Conservation (phyloP, 1,140 invertebrate species). For the Cydia splendana region DNA sequence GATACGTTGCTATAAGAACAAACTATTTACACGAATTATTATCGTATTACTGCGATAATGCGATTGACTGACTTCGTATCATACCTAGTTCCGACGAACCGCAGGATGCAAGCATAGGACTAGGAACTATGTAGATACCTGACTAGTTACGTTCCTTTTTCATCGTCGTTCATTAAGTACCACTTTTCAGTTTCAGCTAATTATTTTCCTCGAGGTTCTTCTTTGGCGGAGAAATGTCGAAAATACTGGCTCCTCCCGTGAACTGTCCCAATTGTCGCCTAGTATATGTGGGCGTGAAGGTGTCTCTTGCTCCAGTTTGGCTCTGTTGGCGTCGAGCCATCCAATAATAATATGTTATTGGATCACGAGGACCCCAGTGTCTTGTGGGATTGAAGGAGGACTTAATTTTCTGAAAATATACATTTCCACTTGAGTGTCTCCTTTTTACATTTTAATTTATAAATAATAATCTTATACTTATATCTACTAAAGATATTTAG, state of each 20-base stretch:
- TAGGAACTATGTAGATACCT: background rate
- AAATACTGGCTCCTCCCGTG: conserved; percentile 46
- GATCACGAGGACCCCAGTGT: conserved; percentile 83
- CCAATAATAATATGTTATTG: conserved; percentile 82
- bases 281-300: conserved; percentile 40
- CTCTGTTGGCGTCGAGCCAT: conserved; percentile 72
- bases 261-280: conserved; percentile 57
- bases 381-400: conserved; percentile 80
- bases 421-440: background rate
- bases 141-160: background rate
- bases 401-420: conserved; percentile 79
- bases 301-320: conserved; percentile 52
- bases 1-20: background rate
- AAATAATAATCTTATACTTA: no score
- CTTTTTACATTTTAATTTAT: background rate
- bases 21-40: background rate
- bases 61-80: background rate
- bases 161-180: background rate
- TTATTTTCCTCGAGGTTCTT: background rate
- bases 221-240: conserved; percentile 37
- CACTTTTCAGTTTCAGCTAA: background rate
- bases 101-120: background rate
- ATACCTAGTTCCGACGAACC: background rate
- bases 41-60: background rate
- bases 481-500: no score